phyloP scores from a whole-genome alignment of 2,797 vertebrate species.

The Scolopax rusticola region DNA sequence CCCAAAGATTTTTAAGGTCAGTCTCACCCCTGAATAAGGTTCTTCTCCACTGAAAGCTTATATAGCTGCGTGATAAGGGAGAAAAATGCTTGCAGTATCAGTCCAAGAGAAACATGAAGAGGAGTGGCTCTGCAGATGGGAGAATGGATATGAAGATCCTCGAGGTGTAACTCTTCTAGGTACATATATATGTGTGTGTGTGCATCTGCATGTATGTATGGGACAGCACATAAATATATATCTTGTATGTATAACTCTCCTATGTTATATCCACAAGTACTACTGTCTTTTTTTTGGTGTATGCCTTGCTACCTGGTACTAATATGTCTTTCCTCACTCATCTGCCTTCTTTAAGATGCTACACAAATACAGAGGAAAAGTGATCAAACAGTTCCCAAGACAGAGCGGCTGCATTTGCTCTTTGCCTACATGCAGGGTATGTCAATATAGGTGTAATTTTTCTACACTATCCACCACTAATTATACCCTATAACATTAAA shows the following conservation, averaged over 20 bases:
- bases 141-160: neutral
- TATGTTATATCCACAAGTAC: neutral
- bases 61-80: neutral
- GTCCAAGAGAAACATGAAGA: neutral
- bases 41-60: neutral
- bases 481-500: neutral
- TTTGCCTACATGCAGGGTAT: neutral
- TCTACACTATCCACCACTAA: neutral
- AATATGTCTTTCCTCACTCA: neutral
- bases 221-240: neutral
- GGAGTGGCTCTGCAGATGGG: neutral
- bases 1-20: neutral
- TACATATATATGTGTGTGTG: neutral
- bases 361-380: neutral
- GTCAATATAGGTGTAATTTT: neutral
- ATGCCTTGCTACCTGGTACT: neutral
- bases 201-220: neutral
- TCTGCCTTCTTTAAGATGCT: neutral
- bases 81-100: neutral
- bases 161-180: neutral
- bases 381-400: neutral
- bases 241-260: neutral
- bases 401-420: neutral
- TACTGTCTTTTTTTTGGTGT: neutral
- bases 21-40: neutral